Conservation (phyloP, 2,888 invertebrate species). For the Lacanobia oleracea region DNA sequence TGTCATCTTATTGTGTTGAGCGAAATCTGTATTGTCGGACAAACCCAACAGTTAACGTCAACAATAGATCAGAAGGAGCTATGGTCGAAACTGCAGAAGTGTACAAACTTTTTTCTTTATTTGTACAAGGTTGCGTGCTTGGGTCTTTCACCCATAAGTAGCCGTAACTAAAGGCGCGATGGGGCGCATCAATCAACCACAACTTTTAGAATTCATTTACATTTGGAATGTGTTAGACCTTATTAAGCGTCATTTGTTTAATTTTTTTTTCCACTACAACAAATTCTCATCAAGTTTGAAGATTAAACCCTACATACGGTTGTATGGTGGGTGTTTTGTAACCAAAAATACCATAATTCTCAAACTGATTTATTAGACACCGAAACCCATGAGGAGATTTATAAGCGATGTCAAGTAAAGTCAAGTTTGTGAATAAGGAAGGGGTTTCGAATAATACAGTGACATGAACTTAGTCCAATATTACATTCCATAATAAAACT, state of each 20-base stretch:
- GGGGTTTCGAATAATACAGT: constrained; percentile 35
- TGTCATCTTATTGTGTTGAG: constrained; percentile 65
- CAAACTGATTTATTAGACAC: constrained; percentile 31
- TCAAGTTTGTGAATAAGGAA: constrained; percentile 31
- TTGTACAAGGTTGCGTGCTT: constrained; percentile 45
- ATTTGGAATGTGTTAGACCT: constrained; percentile 56
- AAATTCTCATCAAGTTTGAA: constrained; percentile 38
- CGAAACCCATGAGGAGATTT: constrained; percentile 28
- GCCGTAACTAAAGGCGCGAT: constrained; percentile 57
- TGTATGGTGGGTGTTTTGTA: constrained; percentile 7
- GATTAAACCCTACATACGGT: constrained; percentile 15
- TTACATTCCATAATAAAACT: constrained; percentile 50
- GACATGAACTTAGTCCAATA: constrained; percentile 38
- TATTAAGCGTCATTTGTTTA: constrained; percentile 44
- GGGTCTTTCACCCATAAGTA: constrained; percentile 53
- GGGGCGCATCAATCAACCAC: constrained; percentile 60
- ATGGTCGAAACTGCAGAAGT: constrained; percentile 26
- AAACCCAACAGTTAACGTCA: constrained; percentile 61
- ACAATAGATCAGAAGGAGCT: constrained; percentile 58
- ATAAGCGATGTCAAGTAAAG: constrained; percentile 24
- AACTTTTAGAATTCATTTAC: constrained; percentile 51
- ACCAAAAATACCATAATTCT: constrained; percentile 32
- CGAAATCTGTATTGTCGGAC: constrained; percentile 39
- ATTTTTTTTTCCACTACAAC: constrained; percentile 40
- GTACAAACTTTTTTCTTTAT: constrained; percentile 40